phyloP scores from a whole-genome alignment of 1,140 invertebrate species.

The Drosophila parvula region DNA sequence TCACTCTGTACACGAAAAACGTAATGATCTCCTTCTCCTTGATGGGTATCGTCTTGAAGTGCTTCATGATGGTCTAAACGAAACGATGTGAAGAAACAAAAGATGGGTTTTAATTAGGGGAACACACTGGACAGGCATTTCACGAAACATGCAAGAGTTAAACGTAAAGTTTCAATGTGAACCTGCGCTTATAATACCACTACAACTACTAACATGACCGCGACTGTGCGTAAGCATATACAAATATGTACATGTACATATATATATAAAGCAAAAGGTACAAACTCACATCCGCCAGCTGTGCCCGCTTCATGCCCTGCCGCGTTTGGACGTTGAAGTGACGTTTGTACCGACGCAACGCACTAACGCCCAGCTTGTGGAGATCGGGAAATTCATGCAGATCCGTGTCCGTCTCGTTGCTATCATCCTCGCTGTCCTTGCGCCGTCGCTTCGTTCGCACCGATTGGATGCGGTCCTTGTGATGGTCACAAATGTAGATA shows the following conservation, averaged over 20 bases:
- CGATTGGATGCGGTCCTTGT: constrained; percentile 97
- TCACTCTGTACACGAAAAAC: constrained; percentile 98
- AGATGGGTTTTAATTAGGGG: not conserved
- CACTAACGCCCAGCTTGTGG: constrained; percentile 96
- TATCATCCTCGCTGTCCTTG: constrained; percentile 97
- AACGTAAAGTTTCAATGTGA: no score
- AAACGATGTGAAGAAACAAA: not conserved
- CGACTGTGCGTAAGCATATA: constrained; percentile 1
- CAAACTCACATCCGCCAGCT: constrained; percentile 95
- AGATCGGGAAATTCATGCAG: constrained; percentile 94
- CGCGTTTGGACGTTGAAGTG: constrained; percentile 96
- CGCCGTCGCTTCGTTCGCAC: constrained; percentile 93
- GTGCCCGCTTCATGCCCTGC: constrained; percentile 96
- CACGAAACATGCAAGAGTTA: no score
- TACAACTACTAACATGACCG: not conserved
- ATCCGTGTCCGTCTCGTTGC: constrained; percentile 94
- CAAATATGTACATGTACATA: no score
- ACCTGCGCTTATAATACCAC: not conserved
- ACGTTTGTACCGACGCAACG: constrained; percentile 95
- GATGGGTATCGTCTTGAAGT: constrained; percentile 97
- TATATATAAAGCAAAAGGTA: not conserved
- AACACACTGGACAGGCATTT: not conserved
- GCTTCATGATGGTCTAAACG: constrained; percentile 93
- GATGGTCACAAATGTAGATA: constrained; percentile 98
- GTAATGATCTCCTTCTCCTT: constrained; percentile 97